Evolutionary conservation across 2,888 invertebrate species (phyloP), one percentile per base, ranked within the genome.

Genomic region (Latrodectus hesperus): DNA sequence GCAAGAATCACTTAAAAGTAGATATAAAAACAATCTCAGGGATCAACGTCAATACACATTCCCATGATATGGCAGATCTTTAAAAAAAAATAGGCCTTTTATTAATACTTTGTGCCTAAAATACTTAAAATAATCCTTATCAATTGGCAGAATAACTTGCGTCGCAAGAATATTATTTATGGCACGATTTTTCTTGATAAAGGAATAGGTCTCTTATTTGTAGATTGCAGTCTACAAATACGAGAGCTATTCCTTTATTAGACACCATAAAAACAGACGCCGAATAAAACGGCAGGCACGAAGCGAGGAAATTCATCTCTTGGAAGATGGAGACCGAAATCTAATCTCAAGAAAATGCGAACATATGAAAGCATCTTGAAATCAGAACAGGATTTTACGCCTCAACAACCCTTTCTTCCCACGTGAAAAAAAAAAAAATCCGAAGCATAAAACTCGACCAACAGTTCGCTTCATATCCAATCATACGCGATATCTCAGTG

Each of bases 351-450:
- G 67, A 53, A 70, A 78, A 78, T 70, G 53, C 78, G 80, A 64
- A 64, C 71, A 67, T 64, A 26, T 71, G 71, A 80, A 70, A 70
- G 55, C 78, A 70, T 51, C 26, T 60, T 52, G 64, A 80, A 81
- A 81, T 81, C 81, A 81, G 74, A 81, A 72, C 72, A 81, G 73
- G 81, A 81, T 81, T 81, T 81, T 81, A 74, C 67, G 81, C 38
- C 71, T 80, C 64, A 60, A 60, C 64, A 72, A 64, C 51, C 53
- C 67, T 64, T 74, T 74, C 64, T 73, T 17, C 17, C 22, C 17
- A n/a, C 6, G 60, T 60, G 60, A 49, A 51, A 70, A 80, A 80
- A 71, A 75, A n/a, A 49, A 55, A 17, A 64, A 65, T 51, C 10
- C 12, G 64, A 53, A 76, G 73, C 73, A 74, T 81, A 81, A 81